A percentile compares a stretch with the other conserved stretches of the same genome.
phyloP scores from a whole-genome alignment of 2,888 invertebrate genomes.

The Tethea ocularis region DNA sequence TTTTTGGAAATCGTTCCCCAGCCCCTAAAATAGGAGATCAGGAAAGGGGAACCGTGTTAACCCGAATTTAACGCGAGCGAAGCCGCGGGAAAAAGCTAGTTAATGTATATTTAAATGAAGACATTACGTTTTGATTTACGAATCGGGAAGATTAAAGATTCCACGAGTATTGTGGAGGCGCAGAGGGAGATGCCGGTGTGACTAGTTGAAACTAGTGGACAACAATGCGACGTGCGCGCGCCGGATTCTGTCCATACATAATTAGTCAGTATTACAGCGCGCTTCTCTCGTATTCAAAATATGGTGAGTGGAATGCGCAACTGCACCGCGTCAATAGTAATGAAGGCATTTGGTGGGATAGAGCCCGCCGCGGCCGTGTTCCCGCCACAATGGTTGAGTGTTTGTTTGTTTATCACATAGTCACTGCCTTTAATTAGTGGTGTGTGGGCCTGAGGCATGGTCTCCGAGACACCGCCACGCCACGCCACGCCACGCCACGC shows the following conservation, averaged over 20 bases:
- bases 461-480: conserved; percentile 14
- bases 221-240: neutral
- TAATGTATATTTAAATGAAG: neutral
- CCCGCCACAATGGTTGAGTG: conserved; percentile 14
- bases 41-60: no score
- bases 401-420: conserved; percentile 60
- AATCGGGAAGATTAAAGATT: neutral
- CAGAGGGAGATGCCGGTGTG: neutral
- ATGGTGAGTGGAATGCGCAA: conserved; percentile 6
- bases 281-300: conserved; percentile 3
- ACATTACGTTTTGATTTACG: neutral
- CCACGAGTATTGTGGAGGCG: neutral
- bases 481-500: no score
- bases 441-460: conserved; percentile 17
- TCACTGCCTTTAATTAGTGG: conserved; percentile 64
- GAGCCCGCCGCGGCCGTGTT: conserved; percentile 13
- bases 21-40: no score
- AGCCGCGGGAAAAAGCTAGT: no score
- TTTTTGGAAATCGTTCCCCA: no score
- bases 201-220: neutral
- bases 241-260: neutral
- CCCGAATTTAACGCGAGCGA: no score
- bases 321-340: neutral
- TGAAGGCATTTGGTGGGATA: conserved; percentile 13
- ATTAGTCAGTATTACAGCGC: conserved; percentile 1